These are phyloP conservation scores for Conus betulinus DNA, from an alignment of 1,140 invertebrate genomes.

Conservation along the genomic window DNA sequence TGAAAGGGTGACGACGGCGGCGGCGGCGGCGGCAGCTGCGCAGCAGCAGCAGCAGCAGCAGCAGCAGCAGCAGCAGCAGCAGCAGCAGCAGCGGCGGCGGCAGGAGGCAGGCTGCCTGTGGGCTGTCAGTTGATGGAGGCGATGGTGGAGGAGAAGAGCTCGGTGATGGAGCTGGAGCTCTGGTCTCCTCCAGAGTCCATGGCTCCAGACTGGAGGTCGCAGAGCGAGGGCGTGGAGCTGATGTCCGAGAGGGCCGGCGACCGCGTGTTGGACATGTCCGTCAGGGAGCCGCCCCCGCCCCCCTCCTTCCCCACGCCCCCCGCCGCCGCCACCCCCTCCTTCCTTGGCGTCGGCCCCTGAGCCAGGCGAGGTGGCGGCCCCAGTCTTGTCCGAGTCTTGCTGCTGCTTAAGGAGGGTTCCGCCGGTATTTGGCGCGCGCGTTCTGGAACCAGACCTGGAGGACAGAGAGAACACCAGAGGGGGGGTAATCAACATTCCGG, in stretches of 20 bases:
- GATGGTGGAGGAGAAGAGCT: conserved; percentile 59
- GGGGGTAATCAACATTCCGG: not conserved
- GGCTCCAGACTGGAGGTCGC: conserved; percentile 55
- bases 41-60: too few relatives aligned
- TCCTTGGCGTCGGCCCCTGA: conserved; percentile 16
- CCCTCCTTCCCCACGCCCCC: conserved; percentile 45
- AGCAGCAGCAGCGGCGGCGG: too few relatives aligned
- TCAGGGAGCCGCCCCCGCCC: conserved; percentile 55
- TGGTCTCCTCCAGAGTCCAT: conserved; percentile 56
- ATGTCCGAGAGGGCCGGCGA: conserved; percentile 70
- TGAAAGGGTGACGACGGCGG: too few relatives aligned
- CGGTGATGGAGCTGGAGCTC: conserved; percentile 57
- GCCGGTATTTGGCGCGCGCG: conserved; percentile 96
- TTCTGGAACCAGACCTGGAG: conserved; percentile 99
- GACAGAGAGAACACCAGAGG: conserved; percentile 35
- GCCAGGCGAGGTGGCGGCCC: conserved; percentile 34
- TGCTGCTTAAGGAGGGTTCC: conserved; percentile 90
- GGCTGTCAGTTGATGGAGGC: conserved; percentile 50
- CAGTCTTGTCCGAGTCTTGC: conserved; percentile 64
- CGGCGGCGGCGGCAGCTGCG: too few relatives aligned
- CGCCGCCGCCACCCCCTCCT: conserved; percentile 43
- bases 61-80: too few relatives aligned
- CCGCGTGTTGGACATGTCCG: conserved; percentile 56
- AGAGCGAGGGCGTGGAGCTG: conserved; percentile 68
- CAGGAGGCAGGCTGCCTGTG: too few relatives aligned